Evolutionary conservation across 1,140 invertebrate species (phyloP).

Genomic region (Cheumatopsyche charites): DNA sequence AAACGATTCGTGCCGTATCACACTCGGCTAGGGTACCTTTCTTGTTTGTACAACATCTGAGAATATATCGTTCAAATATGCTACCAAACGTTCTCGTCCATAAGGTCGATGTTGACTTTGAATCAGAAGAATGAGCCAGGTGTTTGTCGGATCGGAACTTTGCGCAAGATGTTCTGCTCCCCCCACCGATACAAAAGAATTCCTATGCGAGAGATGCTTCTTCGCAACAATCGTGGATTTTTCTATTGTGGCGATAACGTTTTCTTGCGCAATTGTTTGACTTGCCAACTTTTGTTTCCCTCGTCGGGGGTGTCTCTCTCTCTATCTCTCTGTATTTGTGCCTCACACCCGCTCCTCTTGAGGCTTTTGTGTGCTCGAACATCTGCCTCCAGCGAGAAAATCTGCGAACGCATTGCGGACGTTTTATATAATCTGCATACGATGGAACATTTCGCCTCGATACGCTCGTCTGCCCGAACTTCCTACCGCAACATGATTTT

Average conservation of each 20-base stretch:
- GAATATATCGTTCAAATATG: constrained; percentile 2
- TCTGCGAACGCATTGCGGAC: background rate
- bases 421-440: constrained; percentile 23
- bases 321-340: background rate
- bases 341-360: too few species aligned
- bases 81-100: background rate
- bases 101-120: background rate
- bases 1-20: constrained; percentile 31
- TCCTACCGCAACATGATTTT: constrained; percentile 22
- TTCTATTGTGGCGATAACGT: constrained; percentile 45
- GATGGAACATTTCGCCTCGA: constrained; percentile 5
- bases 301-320: background rate
- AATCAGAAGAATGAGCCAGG: constrained; percentile 33
- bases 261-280: constrained; percentile 46
- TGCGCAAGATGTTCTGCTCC: constrained; percentile 47
- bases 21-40: background rate
- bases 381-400: constrained; percentile 5
- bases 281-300: constrained; percentile 37
- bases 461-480: constrained; percentile 8
- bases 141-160: constrained; percentile 30
- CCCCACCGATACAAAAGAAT: constrained; percentile 47
- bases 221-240: constrained; percentile 39
- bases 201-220: constrained; percentile 43
- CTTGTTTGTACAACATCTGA: background rate
- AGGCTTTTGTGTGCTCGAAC: background rate